phyloP scores from a whole-genome alignment of 1,140 invertebrate genomes.

The Drosophila aff. region DNA sequence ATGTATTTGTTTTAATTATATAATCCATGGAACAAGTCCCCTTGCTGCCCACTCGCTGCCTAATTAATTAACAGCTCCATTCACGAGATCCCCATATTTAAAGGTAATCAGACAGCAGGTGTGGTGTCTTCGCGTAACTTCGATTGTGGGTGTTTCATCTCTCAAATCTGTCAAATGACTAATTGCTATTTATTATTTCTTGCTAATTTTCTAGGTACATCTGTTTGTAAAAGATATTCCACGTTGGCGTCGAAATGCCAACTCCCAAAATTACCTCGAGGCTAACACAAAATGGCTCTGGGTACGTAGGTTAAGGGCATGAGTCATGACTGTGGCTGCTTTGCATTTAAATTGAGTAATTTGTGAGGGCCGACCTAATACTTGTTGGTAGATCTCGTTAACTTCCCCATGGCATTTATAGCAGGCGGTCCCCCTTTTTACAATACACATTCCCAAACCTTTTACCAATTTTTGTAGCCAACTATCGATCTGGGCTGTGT shows the following conservation, averaged over 20 bases:
- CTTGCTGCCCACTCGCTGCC: slow-evolving; percentile 29
- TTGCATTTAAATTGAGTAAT: slow-evolving; percentile 53
- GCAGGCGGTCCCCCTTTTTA: slow-evolving; percentile 10
- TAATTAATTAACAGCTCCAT: slow-evolving; percentile 25
- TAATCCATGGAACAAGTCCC: slow-evolving; percentile 16
- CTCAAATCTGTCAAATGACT: slow-evolving; percentile 36
- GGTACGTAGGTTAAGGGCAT: slow-evolving; percentile 43
- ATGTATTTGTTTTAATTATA: slow-evolving; percentile 52
- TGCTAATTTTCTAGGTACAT: slow-evolving; percentile 41
- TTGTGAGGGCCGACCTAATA: slow-evolving; percentile 18
- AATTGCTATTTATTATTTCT: slow-evolving; percentile 31
- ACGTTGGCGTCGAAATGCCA: slow-evolving; percentile 42
- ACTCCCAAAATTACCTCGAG: slow-evolving; percentile 27
- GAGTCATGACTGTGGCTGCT: slow-evolving; percentile 40
- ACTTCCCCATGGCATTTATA: slow-evolving; percentile 35
- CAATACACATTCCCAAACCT: slow-evolving; percentile 12
- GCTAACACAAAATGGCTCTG: slow-evolving; percentile 4
- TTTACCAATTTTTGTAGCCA: slow-evolving; percentile 6
- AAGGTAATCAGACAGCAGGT: slow-evolving; percentile 20
- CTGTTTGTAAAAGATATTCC: slow-evolving; percentile 27
- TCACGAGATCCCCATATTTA: slow-evolving; percentile 9
- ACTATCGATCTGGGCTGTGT: slow-evolving; percentile 38
- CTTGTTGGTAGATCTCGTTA: slow-evolving; percentile 44
- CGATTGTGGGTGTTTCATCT: slow-evolving; percentile 39
- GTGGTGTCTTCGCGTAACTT: slow-evolving; percentile 36